phyloP scores from a whole-genome alignment of 1,140 invertebrate species.

The Acyrthosiphon pisum region DNA sequence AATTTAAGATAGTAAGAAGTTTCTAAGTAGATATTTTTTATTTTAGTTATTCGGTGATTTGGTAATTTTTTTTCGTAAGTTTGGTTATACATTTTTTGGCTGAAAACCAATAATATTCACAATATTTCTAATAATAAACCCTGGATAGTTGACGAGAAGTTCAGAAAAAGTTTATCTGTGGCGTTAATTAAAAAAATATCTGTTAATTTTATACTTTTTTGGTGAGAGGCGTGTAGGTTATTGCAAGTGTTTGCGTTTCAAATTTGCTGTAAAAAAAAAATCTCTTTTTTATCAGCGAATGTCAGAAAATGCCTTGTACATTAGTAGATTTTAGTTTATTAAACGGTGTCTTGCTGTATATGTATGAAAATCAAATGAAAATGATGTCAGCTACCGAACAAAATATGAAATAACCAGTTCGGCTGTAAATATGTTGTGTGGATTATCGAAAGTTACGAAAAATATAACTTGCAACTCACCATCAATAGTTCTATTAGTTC shows the following conservation, averaged over 20 bases:
- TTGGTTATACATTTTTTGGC: background rate
- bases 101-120: constrained; percentile 8
- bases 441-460: background rate
- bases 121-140: background rate
- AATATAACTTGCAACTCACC: background rate
- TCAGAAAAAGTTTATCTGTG: background rate
- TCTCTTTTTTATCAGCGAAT: background rate
- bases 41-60: background rate
- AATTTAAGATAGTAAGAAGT: background rate
- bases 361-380: no score
- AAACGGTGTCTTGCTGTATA: background rate
- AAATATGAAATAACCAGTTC: background rate
- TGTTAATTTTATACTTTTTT: background rate
- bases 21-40: background rate
- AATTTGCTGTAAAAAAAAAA: background rate
- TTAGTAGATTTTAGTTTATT: background rate
- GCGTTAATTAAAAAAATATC: background rate
- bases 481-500: background rate
- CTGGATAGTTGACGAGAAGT: background rate
- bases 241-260: no score
- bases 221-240: no score
- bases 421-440: background rate
- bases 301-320: background rate
- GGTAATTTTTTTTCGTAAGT: background rate
- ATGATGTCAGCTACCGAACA: background rate